Base-by-base conservation (phyloP, 2,888 invertebrate genomes). In the Leptinotarsa tumamoca region DNA sequence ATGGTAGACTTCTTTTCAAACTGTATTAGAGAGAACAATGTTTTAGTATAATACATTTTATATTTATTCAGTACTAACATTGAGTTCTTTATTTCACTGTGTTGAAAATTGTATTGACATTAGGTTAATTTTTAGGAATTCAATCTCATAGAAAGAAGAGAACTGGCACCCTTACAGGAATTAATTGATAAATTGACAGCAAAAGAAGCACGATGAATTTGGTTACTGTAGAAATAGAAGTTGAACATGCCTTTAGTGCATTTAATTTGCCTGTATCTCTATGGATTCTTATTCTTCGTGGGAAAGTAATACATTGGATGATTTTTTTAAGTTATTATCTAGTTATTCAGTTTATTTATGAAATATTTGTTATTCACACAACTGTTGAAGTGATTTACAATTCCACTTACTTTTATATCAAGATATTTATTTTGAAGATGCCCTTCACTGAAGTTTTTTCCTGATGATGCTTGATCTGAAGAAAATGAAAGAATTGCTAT, bases 111-210 rank as follows among this genome's bases (percentile, higher is more conserved):
- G 18, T 23, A 27, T 18, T 66, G 27, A 69, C 15, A 54, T 15
- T 49, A 14, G 54, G 4, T 71, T 33, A 13, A 17, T 91, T 92
- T 92, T 71, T 92, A 98, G 94, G 99, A 99, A 90, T 99, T 99
- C 90, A 95, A 94, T 90, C 91, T 99, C 86, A 98, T 99, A 87
- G 98, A 99, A 88, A 93, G 97, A 85, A 93, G 97, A 87, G 99
- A 99, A 90, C 90, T 99, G 89, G 98, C 98, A 80, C 99, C 99
- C 72, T 91, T 99, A 81, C 98, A 98, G 89, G 98, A 99, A 89
- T 92, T 99, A 83, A 99, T 99, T 89, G 98, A 99, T 88, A 97
- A 96, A 90, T 91, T 97, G 85, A 96, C 97, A 68, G 95, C 96
- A 83, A 96, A 96, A 90, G 96, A 96, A 87, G 93, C 94, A 84